Percentiles rank a stretch among this genome's conserved stretches.
Conservation (phyloP, 2,797 vertebrate genomes). For the Hippopotamyrus pictus region DNA sequence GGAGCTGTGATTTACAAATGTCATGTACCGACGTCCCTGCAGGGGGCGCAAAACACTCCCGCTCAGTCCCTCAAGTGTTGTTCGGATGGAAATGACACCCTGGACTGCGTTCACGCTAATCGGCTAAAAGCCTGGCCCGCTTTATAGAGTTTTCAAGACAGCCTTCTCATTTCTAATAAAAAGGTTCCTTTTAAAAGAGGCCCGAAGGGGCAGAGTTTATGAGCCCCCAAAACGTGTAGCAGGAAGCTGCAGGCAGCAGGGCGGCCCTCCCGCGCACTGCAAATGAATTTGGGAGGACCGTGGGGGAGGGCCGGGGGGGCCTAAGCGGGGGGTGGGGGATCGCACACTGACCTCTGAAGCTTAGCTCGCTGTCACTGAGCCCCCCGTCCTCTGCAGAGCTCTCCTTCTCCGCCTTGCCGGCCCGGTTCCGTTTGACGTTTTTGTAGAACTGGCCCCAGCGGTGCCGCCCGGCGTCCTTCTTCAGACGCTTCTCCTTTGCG, state of each 20-base stretch:
- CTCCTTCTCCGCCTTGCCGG: conserved; percentile 85
- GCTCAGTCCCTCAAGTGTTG: conserved; percentile 41
- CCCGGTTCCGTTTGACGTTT: conserved; percentile 84
- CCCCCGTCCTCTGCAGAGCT: conserved; percentile 93
- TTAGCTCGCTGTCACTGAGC: conserved; percentile 95
- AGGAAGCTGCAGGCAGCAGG: neutral
- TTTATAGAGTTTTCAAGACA: conserved; percentile 68
- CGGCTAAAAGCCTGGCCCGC: conserved; percentile 65
- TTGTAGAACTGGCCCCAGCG: conserved; percentile 98
- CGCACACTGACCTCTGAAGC: conserved; percentile 78
- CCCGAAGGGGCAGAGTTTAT: conserved; percentile 57
- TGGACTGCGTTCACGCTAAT: conserved; percentile 56
- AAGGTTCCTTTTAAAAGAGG: conserved; percentile 55
- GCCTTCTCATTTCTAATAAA: conserved; percentile 68
- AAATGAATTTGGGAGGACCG: conserved; percentile 36
- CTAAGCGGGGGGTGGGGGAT: neutral
- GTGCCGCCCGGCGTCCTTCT: conserved; percentile 93
- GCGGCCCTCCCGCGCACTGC: conserved; percentile 33
- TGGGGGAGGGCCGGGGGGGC: conserved; percentile 24
- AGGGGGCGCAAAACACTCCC: conserved; percentile 45
- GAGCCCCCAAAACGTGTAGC: conserved; percentile 48
- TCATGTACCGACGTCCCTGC: conserved; percentile 24
- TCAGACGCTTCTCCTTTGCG: conserved; percentile 93
- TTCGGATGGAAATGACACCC: conserved; percentile 51
- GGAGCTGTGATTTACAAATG: conserved; percentile 35